A percentile compares a stretch with the other conserved stretches of the same genome.
Evolutionary conservation across 2,888 invertebrate species (phyloP).

Genomic region (Hyposoter dolosus): DNA sequence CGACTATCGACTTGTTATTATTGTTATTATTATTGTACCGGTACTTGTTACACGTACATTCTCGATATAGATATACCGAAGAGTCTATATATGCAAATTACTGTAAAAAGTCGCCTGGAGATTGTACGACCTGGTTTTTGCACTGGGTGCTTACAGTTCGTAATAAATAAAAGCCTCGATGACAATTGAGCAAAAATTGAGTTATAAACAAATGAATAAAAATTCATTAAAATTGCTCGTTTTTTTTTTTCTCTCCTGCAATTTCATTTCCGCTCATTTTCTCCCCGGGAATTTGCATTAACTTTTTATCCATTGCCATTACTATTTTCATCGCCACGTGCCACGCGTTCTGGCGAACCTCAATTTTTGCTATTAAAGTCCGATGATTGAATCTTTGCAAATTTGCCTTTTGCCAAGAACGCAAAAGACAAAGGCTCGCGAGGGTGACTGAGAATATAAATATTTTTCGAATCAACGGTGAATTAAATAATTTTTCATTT

Average conservation of each 20-base stretch:
- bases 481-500: background rate
- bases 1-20: constrained; percentile 44
- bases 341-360: background rate
- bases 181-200: background rate
- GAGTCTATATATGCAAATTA: constrained; percentile 6
- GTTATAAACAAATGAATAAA: background rate
- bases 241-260: background rate
- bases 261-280: background rate
- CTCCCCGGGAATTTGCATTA: background rate
- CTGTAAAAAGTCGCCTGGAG: constrained; percentile 2
- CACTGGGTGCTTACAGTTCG: background rate
- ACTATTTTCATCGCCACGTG: background rate
- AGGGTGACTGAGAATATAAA: background rate
- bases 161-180: background rate
- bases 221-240: background rate
- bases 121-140: constrained; percentile 33
- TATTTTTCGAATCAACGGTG: constrained; percentile 9
- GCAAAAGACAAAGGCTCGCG: constrained; percentile 52
- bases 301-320: background rate
- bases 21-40: constrained; percentile 48
- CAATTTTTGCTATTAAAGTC: constrained; percentile 23
- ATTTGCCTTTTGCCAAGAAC: constrained; percentile 57
- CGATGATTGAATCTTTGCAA: constrained; percentile 32
- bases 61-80: constrained; percentile 14
- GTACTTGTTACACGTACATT: constrained; percentile 39